Percentiles rank a stretch among this genome's conserved stretches.
These are phyloP conservation scores for Phoebastria nigripes DNA, from an alignment of 2,797 vertebrate genomes.

Conservation along the genomic window DNA sequence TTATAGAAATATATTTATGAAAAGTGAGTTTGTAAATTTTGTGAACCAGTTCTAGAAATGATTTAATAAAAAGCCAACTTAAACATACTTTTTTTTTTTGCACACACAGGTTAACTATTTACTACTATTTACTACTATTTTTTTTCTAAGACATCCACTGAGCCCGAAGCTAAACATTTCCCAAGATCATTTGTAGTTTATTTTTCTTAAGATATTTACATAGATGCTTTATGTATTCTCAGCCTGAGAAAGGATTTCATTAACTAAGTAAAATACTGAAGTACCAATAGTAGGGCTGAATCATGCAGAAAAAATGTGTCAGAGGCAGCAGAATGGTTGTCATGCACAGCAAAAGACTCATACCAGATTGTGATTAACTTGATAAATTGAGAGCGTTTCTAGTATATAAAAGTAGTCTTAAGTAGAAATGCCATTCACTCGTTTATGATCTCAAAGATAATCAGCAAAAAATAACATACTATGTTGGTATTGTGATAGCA, in stretches of 20 bases:
- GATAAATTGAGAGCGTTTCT: not conserved
- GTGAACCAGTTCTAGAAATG: not conserved
- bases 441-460: not conserved
- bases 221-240: not conserved
- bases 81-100: not conserved
- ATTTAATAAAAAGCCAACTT: not conserved
- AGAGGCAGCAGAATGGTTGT: not conserved
- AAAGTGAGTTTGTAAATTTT: not conserved
- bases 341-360: not conserved
- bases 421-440: not conserved
- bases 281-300: not conserved
- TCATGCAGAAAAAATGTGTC: not conserved
- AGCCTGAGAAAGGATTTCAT: not conserved
- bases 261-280: not conserved
- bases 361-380: not conserved
- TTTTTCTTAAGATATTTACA: not conserved
- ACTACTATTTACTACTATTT: not conserved
- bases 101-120: not conserved
- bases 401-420: not conserved
- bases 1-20: not conserved
- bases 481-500: not conserved
- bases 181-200: not conserved
- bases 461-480: not conserved
- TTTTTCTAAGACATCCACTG: not conserved
- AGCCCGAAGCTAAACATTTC: not conserved